Conservation (phyloP, 1,140 invertebrate genomes). For the Hetaerina americana region DNA sequence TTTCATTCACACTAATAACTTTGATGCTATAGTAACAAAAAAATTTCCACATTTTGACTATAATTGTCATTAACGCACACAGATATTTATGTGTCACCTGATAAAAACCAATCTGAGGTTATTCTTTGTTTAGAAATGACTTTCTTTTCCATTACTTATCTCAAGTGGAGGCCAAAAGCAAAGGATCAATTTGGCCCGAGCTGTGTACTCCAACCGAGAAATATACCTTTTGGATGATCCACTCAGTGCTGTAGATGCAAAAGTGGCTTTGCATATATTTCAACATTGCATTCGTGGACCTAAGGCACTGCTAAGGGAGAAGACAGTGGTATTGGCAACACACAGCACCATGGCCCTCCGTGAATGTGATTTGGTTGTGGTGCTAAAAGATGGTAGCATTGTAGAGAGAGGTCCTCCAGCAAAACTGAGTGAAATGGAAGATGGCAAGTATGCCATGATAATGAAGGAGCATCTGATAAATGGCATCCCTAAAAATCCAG, state of each 20-base stretch:
- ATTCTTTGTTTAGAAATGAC: not conserved
- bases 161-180: conserved; percentile 42
- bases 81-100: not conserved
- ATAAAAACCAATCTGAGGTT: not conserved
- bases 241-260: conserved; percentile 38
- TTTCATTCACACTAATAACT: no score
- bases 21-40: no score
- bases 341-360: not conserved
- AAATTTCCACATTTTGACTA: no score
- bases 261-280: conserved; percentile 36
- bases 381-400: not conserved
- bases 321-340: not conserved
- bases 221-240: conserved; percentile 40
- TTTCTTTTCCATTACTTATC: no score
- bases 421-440: not conserved
- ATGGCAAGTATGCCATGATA: not conserved
- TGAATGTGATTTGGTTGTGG: not conserved
- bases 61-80: not conserved
- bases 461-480: no score
- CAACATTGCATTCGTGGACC: conserved; percentile 23
- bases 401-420: not conserved
- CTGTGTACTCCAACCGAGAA: conserved; percentile 38
- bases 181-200: conserved; percentile 40
- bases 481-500: no score
- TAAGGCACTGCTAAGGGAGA: not conserved